Percentiles rank a stretch among this genome's conserved stretches.
phyloP scores from a whole-genome alignment of 2,797 vertebrate genomes.

The Syngnathus rostellatus region DNA sequence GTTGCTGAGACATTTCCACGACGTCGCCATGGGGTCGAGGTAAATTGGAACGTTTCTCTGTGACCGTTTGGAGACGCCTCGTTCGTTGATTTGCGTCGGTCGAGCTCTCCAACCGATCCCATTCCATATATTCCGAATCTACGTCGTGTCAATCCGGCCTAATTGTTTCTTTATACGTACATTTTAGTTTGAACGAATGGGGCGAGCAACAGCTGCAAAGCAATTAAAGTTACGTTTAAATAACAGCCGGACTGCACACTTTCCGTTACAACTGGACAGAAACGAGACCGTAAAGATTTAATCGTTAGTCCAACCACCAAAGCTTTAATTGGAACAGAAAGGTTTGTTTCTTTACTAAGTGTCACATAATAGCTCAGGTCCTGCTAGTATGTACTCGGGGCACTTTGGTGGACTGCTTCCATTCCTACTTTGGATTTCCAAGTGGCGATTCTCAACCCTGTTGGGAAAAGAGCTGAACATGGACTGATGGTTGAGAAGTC shows the following conservation, averaged over 20 bases:
- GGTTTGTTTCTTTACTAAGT: conserved; percentile 20
- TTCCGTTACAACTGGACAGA: conserved; percentile 8
- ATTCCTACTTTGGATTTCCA: conserved; percentile 10
- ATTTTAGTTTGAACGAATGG: conserved; percentile 4
- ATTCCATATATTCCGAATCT: neutral
- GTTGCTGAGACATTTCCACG: no score
- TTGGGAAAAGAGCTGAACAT: conserved; percentile 2
- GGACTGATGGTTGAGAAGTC: neutral
- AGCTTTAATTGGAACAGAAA: conserved; percentile 17
- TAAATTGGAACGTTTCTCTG: no score
- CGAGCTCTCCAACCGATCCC: neutral
- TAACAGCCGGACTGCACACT: neutral
- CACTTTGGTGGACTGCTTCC: conserved; percentile 8
- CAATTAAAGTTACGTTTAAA: conserved; percentile 15
- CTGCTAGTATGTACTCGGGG: conserved; percentile 5
- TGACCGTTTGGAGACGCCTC: no score
- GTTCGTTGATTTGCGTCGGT: no score
- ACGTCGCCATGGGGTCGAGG: no score
- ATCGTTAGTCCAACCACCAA: conserved; percentile 12
- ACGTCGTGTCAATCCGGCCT: neutral
- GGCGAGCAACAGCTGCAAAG: neutral
- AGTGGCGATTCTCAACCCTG: conserved; percentile 5
- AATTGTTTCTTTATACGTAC: neutral
- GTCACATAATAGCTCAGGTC: conserved; percentile 7
- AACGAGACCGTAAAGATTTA: conserved; percentile 9